These are phyloP conservation scores for Trichacis sp. DNA, from an alignment of 2,888 invertebrate genomes.

Conservation along the genomic window DNA sequence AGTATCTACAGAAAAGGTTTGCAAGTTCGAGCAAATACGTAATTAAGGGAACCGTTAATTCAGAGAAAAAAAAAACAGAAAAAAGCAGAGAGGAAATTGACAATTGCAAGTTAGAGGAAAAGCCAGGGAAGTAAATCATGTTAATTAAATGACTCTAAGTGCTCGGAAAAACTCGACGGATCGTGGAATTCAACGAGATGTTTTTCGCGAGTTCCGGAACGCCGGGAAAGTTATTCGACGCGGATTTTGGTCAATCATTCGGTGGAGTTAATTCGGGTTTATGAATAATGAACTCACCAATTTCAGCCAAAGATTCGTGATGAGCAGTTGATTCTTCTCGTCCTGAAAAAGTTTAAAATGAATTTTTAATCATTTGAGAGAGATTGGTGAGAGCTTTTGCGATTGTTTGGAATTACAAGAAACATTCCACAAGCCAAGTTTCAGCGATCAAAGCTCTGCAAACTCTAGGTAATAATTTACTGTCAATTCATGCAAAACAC, in stretches of 20 bases:
- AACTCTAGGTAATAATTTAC: no score
- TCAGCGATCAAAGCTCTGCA: no score
- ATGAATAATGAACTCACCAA: conserved; percentile 80
- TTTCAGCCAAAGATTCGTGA: conserved; percentile 97
- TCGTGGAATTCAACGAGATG: not conserved
- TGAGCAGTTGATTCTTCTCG: conserved; percentile 96
- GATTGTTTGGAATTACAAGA: no score
- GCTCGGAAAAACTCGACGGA: not conserved
- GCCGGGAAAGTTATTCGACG: not conserved
- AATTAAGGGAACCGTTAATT: not conserved
- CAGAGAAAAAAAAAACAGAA: not conserved
- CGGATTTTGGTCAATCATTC: not conserved
- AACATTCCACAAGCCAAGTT: no score
- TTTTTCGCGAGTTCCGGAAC: not conserved
- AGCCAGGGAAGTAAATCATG: not conserved
- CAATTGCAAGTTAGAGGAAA: not conserved
- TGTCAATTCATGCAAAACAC: no score
- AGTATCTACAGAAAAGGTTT: conserved; percentile 19
- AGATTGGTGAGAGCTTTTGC: no score
- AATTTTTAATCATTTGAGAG: not conserved
- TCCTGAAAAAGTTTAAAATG: conserved; percentile 76
- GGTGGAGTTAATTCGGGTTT: no score
- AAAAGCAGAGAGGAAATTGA: not conserved
- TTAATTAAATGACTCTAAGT: not conserved
- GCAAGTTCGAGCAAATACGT: conserved; percentile 13